These are phyloP conservation scores for Periophthalmus modestus DNA, from an alignment of 2,113 vertebrate species.

Conservation along the genomic window DNA sequence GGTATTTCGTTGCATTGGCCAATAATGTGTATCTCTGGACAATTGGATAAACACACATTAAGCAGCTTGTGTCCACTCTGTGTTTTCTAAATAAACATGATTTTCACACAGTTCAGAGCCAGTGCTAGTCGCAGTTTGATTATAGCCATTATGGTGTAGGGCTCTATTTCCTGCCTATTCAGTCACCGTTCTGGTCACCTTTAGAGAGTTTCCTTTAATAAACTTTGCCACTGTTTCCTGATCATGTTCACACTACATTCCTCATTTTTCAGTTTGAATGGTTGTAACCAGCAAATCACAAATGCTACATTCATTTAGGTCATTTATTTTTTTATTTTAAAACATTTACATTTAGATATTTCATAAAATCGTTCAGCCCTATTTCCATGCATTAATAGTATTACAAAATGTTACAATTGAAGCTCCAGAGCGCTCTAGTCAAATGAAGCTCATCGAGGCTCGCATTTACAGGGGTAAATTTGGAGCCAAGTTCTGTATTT, in stretches of 20 bases:
- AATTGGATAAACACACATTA: neutral
- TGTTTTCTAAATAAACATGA: conserved; percentile 15
- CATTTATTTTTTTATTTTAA: too few relatives aligned
- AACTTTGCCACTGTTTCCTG: conserved; percentile 6
- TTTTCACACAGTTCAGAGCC: conserved; percentile 1
- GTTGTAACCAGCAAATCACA: neutral
- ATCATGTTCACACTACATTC: conserved; percentile 1
- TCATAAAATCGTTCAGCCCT: too few relatives aligned
- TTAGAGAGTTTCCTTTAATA: neutral
- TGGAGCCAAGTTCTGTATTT: too few relatives aligned
- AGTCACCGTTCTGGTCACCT: neutral
- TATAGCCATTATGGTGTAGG: neutral
- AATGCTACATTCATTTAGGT: too few relatives aligned
- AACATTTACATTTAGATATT: too few relatives aligned
- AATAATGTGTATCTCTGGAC: neutral
- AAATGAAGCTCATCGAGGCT: too few relatives aligned
- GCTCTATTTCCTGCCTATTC: neutral
- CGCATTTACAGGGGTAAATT: too few relatives aligned
- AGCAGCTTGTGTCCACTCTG: conserved; percentile 5
- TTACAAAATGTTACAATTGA: too few relatives aligned
- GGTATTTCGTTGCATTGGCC: too few relatives aligned
- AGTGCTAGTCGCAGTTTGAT: neutral
- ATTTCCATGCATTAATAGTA: too few relatives aligned
- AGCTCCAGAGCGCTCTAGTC: too few relatives aligned
- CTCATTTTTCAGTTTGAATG: neutral